Conservation (phyloP, 2,113 vertebrate species). For the Bolborhynchus lineola region DNA sequence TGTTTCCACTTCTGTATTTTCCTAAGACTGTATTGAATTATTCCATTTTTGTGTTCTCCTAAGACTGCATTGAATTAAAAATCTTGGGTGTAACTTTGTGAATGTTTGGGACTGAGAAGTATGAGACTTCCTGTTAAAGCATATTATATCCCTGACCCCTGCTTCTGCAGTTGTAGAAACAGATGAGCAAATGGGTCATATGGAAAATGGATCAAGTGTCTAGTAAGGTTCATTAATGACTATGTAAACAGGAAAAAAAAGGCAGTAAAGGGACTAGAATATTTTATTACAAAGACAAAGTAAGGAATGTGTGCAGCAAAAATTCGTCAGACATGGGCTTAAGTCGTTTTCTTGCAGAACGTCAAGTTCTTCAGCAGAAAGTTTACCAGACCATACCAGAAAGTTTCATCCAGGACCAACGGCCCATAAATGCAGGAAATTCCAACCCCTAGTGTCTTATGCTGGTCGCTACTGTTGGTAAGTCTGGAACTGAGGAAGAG, state of each 20-base stretch:
- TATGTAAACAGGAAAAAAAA: neutral
- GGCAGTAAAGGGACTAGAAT: neutral
- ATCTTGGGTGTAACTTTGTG: conserved; percentile 5
- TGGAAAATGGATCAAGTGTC: conserved; percentile 27
- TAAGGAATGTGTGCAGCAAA: neutral
- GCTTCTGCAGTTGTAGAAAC: conserved; percentile 32
- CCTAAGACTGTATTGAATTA: neutral
- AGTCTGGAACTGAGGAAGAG: neutral
- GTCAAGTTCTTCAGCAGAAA: neutral
- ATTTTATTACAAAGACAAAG: neutral
- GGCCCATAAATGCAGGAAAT: neutral
- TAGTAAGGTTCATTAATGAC: neutral
- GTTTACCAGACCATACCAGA: neutral
- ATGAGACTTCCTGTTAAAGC: conserved; percentile 14
- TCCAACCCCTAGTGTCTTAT: neutral
- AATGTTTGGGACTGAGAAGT: neutral
- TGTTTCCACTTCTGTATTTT: neutral
- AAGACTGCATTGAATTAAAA: conserved; percentile 18
- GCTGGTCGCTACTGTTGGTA: neutral
- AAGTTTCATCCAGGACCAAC: neutral
- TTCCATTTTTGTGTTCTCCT: neutral
- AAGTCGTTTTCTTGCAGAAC: neutral
- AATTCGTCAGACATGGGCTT: neutral
- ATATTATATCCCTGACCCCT: neutral
- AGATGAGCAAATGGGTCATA: conserved; percentile 24